These are phyloP conservation scores for Caenorhabditis uteleia DNA, from an alignment of 2,888 invertebrate genomes.

Conservation along the genomic window DNA sequence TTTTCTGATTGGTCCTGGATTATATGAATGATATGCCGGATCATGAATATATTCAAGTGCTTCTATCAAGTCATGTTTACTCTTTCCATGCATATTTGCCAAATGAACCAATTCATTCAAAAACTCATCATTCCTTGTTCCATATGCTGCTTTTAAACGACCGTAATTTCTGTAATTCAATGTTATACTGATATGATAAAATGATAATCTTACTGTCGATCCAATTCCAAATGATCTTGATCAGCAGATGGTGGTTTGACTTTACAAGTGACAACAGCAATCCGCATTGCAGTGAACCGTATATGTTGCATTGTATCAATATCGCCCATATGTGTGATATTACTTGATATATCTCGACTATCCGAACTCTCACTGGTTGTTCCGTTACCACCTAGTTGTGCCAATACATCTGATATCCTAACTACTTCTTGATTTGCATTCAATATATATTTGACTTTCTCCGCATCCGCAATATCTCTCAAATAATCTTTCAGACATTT, in stretches of 20 bases:
- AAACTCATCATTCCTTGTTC: slow-evolving; percentile 58
- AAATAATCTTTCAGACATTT: slow-evolving; percentile 68
- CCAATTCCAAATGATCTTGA: slow-evolving; percentile 28
- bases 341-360: slow-evolving; percentile 51
- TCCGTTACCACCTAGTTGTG: slow-evolving; percentile 43
- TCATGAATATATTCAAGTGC: slow-evolving; percentile 27
- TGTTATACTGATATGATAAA: not conserved
- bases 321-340: slow-evolving; percentile 66
- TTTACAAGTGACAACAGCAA: slow-evolving; percentile 68
- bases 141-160: slow-evolving; percentile 18
- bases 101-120: slow-evolving; percentile 62
- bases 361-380: slow-evolving; percentile 40
- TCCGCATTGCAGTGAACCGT: slow-evolving; percentile 67
- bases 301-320: slow-evolving; percentile 66
- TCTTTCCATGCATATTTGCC: slow-evolving; percentile 62
- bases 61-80: slow-evolving; percentile 44
- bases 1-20: slow-evolving; percentile 24
- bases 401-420: slow-evolving; percentile 57
- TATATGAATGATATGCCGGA: not conserved
- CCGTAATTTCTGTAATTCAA: slow-evolving; percentile 14
- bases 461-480: slow-evolving; percentile 66
- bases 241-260: slow-evolving; percentile 67
- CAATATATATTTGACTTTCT: slow-evolving; percentile 65
- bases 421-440: slow-evolving; percentile 57
- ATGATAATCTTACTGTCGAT: slow-evolving; percentile 11